Percentiles rank a stretch among this genome's conserved stretches.
Evolutionary conservation across 2,797 vertebrate genomes (phyloP).

Genomic region (Antennarius maculatus): DNA sequence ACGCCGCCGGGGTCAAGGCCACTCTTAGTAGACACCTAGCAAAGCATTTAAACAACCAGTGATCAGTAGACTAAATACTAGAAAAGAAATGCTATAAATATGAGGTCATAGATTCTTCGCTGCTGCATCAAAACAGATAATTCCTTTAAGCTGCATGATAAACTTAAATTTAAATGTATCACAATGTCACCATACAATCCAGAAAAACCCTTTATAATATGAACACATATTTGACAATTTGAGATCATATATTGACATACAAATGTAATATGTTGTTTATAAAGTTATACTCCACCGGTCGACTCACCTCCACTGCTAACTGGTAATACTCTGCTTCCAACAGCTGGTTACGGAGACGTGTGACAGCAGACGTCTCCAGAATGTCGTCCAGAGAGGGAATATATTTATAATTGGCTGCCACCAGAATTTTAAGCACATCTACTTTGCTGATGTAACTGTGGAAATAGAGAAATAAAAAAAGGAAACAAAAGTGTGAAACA

Average conservation of each 20-base stretch:
- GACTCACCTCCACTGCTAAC: conserved; percentile 92
- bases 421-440: conserved; percentile 94
- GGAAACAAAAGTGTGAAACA: background rate
- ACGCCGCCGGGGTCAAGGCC: conserved; percentile 92
- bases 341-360: conserved; percentile 92
- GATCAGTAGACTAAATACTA: background rate
- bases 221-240: too few relatives aligned
- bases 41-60: background rate
- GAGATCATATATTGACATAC: too few relatives aligned
- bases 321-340: conserved; percentile 95
- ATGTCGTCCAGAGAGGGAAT: conserved; percentile 95
- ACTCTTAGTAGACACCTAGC: conserved; percentile 96
- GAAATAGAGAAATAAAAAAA: conserved; percentile 11
- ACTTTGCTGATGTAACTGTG: conserved; percentile 97
- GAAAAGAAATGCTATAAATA: too few relatives aligned
- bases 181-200: too few relatives aligned
- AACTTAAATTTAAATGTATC: too few relatives aligned
- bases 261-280: too few relatives aligned
- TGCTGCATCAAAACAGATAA: too few relatives aligned
- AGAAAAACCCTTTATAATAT: too few relatives aligned
- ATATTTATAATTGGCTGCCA: conserved; percentile 91
- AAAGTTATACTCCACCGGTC: background rate
- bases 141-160: too few relatives aligned
- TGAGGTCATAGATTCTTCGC: too few relatives aligned
- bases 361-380: conserved; percentile 88